These are phyloP conservation scores for Pachypanchax playfairii DNA, from an alignment of 2,113 vertebrate species.

Conservation along the genomic window DNA sequence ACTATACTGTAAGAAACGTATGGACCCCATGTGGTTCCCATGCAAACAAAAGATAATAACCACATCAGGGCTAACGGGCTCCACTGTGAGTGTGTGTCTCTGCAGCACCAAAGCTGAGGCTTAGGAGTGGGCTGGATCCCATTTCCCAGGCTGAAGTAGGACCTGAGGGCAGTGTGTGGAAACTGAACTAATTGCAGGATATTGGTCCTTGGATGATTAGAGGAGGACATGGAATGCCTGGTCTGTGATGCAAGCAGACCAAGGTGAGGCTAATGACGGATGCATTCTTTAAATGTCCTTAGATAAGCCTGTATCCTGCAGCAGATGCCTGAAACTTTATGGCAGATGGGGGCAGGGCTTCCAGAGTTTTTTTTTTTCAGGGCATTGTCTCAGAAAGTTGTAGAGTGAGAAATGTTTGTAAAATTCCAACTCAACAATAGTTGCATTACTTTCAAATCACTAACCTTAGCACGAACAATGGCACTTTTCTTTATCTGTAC, in stretches of 20 bases:
- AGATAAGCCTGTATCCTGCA: slow-evolving; percentile 67
- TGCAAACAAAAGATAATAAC: slow-evolving; percentile 72
- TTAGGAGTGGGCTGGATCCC: slow-evolving; percentile 83
- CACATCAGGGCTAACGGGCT: slow-evolving; percentile 67
- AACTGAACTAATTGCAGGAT: slow-evolving; percentile 97
- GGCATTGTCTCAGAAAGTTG: not conserved
- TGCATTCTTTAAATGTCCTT: slow-evolving; percentile 63
- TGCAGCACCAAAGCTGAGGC: slow-evolving; percentile 71
- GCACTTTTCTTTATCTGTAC: not conserved
- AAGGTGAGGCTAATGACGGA: slow-evolving; percentile 82
- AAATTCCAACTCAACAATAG: not conserved
- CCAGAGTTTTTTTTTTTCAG: slow-evolving; percentile 1
- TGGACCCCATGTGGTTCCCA: slow-evolving; percentile 73
- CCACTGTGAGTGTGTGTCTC: slow-evolving; percentile 52
- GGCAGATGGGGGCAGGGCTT: slow-evolving; percentile 9
- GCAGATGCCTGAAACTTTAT: slow-evolving; percentile 19
- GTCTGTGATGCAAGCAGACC: slow-evolving; percentile 92
- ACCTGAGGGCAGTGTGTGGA: slow-evolving; percentile 87
- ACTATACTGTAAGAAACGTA: slow-evolving; percentile 35
- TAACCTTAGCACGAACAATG: too few species aligned
- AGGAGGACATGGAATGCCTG: slow-evolving; percentile 90
- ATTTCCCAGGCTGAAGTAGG: slow-evolving; percentile 88
- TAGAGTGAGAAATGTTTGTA: not conserved
- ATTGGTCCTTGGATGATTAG: slow-evolving; percentile 93
- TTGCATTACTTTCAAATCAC: not conserved